Evolutionary conservation across 2,888 invertebrate genomes (phyloP).

Genomic region (Dryomyza anilis): DNA sequence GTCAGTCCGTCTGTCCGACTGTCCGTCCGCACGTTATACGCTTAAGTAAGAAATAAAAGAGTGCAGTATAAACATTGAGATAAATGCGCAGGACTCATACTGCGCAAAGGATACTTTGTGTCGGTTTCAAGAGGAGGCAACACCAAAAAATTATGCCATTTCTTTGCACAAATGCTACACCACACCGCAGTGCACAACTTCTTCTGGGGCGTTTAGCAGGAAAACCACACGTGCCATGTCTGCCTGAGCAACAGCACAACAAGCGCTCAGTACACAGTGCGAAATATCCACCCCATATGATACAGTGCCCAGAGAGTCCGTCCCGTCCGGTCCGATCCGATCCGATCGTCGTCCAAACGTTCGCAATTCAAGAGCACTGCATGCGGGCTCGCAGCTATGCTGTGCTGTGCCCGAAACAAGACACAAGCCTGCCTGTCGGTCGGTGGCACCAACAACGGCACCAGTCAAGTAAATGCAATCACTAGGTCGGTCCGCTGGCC

Average conservation of each 20-base stretch:
- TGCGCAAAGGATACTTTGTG: constrained; percentile 23
- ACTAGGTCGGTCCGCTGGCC: constrained; percentile 9
- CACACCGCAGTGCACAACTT: constrained; percentile 8
- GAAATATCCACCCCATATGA: constrained; percentile 16
- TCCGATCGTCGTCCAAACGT: too few species aligned
- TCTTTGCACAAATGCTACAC: neutral
- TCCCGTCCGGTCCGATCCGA: too few species aligned
- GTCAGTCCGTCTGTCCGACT: neutral
- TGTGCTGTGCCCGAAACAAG: constrained; percentile 6
- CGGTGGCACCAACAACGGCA: constrained; percentile 10
- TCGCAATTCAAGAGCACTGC: constrained; percentile 17
- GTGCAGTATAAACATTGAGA: constrained; percentile 15
- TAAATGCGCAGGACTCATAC: constrained; percentile 30
- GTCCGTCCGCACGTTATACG: neutral
- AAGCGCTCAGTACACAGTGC: constrained; percentile 41
- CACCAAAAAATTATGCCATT: constrained; percentile 9
- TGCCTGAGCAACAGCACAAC: constrained; percentile 30
- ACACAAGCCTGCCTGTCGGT: constrained; percentile 12
- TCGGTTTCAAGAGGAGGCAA: constrained; percentile 9
- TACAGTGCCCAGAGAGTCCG: too few species aligned
- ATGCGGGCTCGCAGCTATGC: constrained; percentile 26
- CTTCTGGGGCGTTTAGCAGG: constrained; percentile 44
- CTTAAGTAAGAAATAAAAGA: neutral
- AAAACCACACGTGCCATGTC: constrained; percentile 55
- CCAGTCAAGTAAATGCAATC: neutral